Conservation (phyloP, 2,888 invertebrate genomes). For the Dione juno region DNA sequence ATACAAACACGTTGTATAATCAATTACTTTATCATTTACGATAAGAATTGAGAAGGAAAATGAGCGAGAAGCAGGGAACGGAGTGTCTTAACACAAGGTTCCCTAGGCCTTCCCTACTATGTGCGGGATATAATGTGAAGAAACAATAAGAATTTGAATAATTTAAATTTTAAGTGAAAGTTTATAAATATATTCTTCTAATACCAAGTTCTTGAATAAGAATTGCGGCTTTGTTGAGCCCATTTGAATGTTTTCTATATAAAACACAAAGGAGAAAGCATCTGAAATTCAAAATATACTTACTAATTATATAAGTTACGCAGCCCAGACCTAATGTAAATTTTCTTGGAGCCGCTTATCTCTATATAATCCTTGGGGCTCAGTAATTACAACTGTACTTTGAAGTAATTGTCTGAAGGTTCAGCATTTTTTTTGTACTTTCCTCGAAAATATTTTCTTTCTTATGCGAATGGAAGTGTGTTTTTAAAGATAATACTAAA, state of each 20-base stretch:
- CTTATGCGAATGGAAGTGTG: constrained; percentile 41
- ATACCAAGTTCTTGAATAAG: neutral
- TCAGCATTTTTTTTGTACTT: constrained; percentile 43
- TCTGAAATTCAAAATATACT: constrained; percentile 3
- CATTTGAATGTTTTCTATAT: constrained; percentile 10
- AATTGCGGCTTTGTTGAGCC: neutral
- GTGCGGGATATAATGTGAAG: no score
- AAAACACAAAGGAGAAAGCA: neutral
- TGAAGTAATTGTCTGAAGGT: constrained; percentile 66
- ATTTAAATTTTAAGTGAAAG: neutral
- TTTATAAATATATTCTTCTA: neutral
- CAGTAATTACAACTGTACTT: constrained; percentile 64
- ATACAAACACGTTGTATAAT: no score
- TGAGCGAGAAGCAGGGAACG: no score
- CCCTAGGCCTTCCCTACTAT: no score
- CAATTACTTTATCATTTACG: no score
- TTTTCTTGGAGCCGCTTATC: constrained; percentile 20
- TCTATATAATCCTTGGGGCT: constrained; percentile 42
- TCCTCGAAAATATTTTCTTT: constrained; percentile 9
- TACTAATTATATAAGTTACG: constrained; percentile 16
- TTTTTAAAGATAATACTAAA: constrained; percentile 12
- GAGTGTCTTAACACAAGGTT: no score
- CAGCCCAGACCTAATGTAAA: constrained; percentile 14
- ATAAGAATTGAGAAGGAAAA: no score
- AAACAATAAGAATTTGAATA: neutral